Evolutionary conservation across 2,797 vertebrate species (phyloP).

Genomic region (Hydrolagus colliei): DNA sequence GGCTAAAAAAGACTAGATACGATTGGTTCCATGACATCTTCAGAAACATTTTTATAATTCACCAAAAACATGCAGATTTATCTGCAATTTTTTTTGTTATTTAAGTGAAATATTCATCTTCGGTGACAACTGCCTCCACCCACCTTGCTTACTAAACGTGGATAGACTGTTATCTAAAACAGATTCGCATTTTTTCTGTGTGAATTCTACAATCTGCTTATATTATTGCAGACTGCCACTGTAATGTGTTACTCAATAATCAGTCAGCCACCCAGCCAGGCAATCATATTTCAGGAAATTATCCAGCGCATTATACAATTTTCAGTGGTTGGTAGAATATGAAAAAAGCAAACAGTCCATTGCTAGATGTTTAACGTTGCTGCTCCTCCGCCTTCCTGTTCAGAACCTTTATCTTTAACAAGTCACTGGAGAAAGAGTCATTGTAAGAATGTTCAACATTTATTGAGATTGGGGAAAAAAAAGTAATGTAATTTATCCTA

Average conservation of each 20-base stretch:
- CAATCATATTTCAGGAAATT: constrained; percentile 19
- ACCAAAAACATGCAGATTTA: background rate
- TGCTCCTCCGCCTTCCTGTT: too few relatives aligned
- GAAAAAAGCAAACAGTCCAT: constrained; percentile 5
- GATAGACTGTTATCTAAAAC: background rate
- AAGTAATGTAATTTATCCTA: too few relatives aligned
- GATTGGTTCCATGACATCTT: background rate
- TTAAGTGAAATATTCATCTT: background rate
- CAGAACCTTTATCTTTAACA: too few relatives aligned
- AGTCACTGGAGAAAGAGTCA: too few relatives aligned
- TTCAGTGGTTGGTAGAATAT: background rate
- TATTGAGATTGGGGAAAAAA: too few relatives aligned
- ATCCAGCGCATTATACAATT: background rate
- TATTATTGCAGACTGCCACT: background rate
- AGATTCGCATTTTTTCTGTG: background rate
- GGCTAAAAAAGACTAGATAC: background rate
- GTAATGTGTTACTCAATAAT: constrained; percentile 8
- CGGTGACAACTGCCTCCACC: background rate
- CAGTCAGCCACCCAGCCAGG: background rate
- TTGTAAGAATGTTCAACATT: too few relatives aligned
- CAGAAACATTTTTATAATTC: background rate
- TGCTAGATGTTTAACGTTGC: background rate
- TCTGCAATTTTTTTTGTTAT: background rate
- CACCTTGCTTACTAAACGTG: background rate
- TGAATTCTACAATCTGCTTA: background rate